These are phyloP conservation scores for Nasua narica DNA, from an alignment of 2,797 vertebrate genomes.

Conservation along the genomic window DNA sequence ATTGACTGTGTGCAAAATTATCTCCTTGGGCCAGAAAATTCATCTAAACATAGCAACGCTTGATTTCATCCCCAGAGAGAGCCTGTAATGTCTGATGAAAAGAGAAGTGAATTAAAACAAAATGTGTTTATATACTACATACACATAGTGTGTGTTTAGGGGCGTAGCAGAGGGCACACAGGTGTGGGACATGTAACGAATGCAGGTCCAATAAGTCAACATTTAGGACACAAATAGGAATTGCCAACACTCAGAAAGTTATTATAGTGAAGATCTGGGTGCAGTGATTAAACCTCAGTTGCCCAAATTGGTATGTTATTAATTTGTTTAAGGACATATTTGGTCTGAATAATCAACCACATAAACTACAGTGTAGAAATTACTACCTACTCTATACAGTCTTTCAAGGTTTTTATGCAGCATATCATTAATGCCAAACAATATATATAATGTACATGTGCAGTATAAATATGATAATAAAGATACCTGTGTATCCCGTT, in stretches of 20 bases:
- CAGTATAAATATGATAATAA: neutral
- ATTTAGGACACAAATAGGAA: neutral
- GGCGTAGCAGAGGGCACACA: neutral
- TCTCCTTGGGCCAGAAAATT: constrained; percentile 75
- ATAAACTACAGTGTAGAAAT: neutral
- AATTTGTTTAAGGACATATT: neutral
- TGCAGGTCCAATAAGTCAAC: neutral
- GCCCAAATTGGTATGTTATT: neutral
- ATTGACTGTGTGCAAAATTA: constrained; percentile 71
- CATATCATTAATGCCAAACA: neutral
- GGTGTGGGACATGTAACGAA: neutral
- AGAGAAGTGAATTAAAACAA: constrained; percentile 71
- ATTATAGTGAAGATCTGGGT: neutral
- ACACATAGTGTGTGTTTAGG: neutral
- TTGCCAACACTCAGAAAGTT: neutral
- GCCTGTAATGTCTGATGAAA: constrained; percentile 43
- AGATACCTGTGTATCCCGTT: neutral
- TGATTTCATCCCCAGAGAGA: constrained; percentile 57
- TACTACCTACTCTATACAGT: neutral
- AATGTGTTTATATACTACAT: constrained; percentile 37
- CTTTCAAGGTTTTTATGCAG: neutral
- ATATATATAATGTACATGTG: neutral
- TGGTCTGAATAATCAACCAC: neutral
- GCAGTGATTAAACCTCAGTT: neutral
- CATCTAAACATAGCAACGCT: constrained; percentile 63